phyloP scores from a whole-genome alignment of 1,140 invertebrate species.

The Lepidurus arcticus region DNA sequence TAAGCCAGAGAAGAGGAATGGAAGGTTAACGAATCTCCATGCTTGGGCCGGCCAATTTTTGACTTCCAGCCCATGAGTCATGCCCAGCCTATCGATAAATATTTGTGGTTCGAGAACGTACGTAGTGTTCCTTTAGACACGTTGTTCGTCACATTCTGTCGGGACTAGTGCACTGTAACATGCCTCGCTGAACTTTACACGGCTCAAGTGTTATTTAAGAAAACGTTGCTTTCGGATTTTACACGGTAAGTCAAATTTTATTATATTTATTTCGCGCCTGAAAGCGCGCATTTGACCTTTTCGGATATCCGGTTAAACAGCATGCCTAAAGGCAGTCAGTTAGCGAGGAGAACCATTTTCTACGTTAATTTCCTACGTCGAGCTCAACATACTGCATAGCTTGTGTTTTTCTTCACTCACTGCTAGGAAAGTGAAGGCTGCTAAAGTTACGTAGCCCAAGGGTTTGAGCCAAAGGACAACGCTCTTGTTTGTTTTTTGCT shows the following conservation, averaged over 20 bases:
- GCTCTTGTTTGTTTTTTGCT: neutral
- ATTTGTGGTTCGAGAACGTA: neutral
- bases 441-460: neutral
- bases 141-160: neutral
- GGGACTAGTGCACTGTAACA: neutral
- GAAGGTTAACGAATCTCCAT: neutral
- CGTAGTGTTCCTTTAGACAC: neutral
- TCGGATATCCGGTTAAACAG: no score
- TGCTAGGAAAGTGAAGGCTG: neutral
- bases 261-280: no score
- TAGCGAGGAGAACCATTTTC: no score
- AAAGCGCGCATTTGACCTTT: no score
- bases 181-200: neutral
- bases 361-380: neutral
- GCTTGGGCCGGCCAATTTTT: neutral
- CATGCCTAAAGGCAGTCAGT: no score
- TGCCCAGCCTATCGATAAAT: slow-evolving; percentile 11
- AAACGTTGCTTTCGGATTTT: no score
- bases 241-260: no score
- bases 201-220: neutral
- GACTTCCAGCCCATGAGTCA: neutral
- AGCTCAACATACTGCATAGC: no score
- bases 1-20: neutral
- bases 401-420: neutral
- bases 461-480: neutral